Conservation (phyloP, 2,888 invertebrate species). For the Eurytoma californica region DNA sequence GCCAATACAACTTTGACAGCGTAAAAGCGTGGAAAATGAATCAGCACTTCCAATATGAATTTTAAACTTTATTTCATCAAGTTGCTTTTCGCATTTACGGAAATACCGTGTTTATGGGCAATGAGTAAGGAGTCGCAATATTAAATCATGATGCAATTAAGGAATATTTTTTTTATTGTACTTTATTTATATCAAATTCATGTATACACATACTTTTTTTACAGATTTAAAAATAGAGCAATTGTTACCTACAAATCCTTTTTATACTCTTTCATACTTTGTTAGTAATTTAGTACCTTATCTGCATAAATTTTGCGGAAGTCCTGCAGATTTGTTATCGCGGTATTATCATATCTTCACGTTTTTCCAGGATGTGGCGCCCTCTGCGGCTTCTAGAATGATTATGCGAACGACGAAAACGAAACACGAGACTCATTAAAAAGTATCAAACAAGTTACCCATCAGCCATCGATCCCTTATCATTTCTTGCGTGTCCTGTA, state of each 20-base stretch:
- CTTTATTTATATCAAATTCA: too few species aligned
- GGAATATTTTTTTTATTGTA: too few species aligned
- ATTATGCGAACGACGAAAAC: neutral
- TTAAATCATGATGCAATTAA: too few species aligned
- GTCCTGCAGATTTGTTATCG: neutral
- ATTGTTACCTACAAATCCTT: neutral
- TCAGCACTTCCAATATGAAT: neutral
- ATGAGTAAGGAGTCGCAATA: too few species aligned
- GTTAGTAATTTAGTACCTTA: neutral
- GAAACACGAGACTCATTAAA: neutral
- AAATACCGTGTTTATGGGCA: too few species aligned
- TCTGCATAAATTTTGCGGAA: neutral
- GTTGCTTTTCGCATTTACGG: too few species aligned
- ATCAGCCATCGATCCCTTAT: too few species aligned
- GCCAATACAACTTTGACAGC: neutral
- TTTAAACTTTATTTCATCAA: too few species aligned
- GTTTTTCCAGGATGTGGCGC: slow-evolving; percentile 34
- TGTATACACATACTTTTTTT: too few species aligned
- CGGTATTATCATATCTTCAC: neutral
- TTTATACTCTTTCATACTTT: neutral
- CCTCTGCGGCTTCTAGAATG: slow-evolving; percentile 36
- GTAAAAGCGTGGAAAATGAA: neutral
- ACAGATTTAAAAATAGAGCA: neutral
- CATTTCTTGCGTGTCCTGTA: neutral
- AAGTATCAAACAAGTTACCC: too few species aligned